These are phyloP conservation scores for Xylota segnis DNA, from an alignment of 2,888 invertebrate species.

Conservation along the genomic window DNA sequence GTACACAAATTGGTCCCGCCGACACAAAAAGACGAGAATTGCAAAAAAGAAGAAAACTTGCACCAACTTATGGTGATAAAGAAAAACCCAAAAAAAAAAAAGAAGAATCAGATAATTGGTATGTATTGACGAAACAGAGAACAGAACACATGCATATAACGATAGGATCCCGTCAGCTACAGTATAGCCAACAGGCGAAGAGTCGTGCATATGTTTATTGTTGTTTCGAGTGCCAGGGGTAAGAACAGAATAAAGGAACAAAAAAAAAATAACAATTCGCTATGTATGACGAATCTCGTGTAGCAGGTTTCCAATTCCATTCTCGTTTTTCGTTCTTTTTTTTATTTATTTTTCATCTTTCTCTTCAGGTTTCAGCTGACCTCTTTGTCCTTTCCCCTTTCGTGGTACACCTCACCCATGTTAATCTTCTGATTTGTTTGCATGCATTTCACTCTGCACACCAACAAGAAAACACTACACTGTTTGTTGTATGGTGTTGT, in stretches of 20 bases:
- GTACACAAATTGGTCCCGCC: conserved; percentile 46
- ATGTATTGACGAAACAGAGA: conserved; percentile 30
- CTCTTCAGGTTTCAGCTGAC: conserved; percentile 63
- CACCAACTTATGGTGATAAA: conserved; percentile 34
- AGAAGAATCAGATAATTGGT: conserved; percentile 40
- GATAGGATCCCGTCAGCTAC: conserved; percentile 1
- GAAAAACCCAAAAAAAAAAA: too few relatives aligned
- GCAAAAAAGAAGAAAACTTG: conserved; percentile 26
- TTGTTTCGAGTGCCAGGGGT: conserved; percentile 15
- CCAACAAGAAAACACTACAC: not conserved
- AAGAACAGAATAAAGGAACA: conserved; percentile 14
- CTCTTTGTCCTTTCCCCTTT: conserved; percentile 55
- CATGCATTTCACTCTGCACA: conserved; percentile 40
- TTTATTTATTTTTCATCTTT: conserved; percentile 34
- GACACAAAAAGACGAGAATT: conserved; percentile 29
- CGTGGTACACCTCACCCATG: conserved; percentile 17
- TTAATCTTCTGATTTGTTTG: conserved; percentile 38
- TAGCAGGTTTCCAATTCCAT: conserved; percentile 52
- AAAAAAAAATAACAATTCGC: conserved; percentile 14
- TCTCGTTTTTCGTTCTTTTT: conserved; percentile 25
- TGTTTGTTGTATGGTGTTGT: not conserved
- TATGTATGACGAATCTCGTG: conserved; percentile 53
- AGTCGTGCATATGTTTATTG: conserved; percentile 9
- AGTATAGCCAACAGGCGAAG: not conserved
- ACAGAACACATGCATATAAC: conserved; percentile 32